These are phyloP conservation scores for Thaleichthys pacificus DNA, from an alignment of 2,797 vertebrate species.

Conservation along the genomic window DNA sequence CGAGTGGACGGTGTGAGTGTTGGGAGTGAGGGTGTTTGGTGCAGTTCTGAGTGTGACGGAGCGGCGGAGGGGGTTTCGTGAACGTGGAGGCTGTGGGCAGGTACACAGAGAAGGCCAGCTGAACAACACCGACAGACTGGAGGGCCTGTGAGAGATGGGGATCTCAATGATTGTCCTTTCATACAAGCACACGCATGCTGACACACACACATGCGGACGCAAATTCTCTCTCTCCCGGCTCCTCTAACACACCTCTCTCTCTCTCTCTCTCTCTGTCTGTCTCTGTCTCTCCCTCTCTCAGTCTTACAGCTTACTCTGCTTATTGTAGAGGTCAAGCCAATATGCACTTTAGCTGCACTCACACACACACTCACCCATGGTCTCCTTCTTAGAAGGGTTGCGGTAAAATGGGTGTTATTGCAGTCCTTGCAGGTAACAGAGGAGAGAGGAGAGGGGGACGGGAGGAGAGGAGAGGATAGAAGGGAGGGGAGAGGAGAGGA, in stretches of 20 bases:
- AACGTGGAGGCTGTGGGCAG: no score
- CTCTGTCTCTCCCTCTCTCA: conserved; percentile 5
- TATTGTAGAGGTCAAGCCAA: conserved; percentile 26
- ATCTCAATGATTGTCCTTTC: no score
- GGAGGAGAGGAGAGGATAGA: conserved; percentile 40
- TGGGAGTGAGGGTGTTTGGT: conserved; percentile 2
- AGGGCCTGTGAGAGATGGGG: no score
- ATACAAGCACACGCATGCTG: not conserved
- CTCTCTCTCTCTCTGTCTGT: not conserved
- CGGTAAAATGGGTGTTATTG: no score
- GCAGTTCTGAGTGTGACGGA: no score
- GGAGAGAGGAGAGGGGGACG: not conserved
- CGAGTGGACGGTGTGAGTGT: not conserved
- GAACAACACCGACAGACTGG: no score
- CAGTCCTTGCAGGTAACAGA: no score
- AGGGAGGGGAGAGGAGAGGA: conserved; percentile 23
- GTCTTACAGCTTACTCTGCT: not conserved
- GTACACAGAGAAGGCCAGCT: no score
- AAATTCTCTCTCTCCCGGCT: not conserved
- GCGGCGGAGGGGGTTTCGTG: no score
- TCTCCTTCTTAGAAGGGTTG: no score
- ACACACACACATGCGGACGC: not conserved
- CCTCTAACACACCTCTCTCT: not conserved
- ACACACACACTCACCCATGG: no score
- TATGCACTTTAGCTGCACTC: not conserved